A percentile compares a stretch with the other conserved stretches of the same genome.
These are phyloP conservation scores for Edolisoma coerulescens DNA, from an alignment of 2,113 vertebrate species.

Conservation along the genomic window DNA sequence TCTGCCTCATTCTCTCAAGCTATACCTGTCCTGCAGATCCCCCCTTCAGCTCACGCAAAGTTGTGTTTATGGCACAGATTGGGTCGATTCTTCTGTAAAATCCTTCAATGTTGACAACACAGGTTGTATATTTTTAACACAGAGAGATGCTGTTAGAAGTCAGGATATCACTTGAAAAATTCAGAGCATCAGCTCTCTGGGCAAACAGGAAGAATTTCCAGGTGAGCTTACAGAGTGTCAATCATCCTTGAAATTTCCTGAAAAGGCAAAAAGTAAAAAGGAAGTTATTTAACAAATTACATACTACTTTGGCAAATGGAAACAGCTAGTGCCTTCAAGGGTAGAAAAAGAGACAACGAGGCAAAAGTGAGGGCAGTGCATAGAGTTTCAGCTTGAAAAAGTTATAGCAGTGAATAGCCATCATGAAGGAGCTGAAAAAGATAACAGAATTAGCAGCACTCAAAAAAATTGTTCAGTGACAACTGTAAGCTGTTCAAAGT, in stretches of 20 bases:
- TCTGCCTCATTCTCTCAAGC: not conserved
- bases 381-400: not conserved
- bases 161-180: not conserved
- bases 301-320: not conserved
- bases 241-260: not conserved
- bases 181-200: not conserved
- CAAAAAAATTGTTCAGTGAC: not conserved
- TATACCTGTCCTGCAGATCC: fast-evolving
- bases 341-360: not conserved
- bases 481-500: not conserved
- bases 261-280: not conserved
- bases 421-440: not conserved
- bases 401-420: not conserved
- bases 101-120: not conserved
- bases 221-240: fast-evolving
- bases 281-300: not conserved
- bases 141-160: not conserved
- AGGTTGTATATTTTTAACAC: not conserved
- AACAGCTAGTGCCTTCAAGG: not conserved
- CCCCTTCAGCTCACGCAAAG: fast-evolving
- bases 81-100: not conserved
- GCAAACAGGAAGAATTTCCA: not conserved
- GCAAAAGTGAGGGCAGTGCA: not conserved
- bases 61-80: fast-evolving
- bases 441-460: not conserved